Evolutionary conservation across 2,797 vertebrate species (phyloP).

Genomic region (Poecilia velifera): DNA sequence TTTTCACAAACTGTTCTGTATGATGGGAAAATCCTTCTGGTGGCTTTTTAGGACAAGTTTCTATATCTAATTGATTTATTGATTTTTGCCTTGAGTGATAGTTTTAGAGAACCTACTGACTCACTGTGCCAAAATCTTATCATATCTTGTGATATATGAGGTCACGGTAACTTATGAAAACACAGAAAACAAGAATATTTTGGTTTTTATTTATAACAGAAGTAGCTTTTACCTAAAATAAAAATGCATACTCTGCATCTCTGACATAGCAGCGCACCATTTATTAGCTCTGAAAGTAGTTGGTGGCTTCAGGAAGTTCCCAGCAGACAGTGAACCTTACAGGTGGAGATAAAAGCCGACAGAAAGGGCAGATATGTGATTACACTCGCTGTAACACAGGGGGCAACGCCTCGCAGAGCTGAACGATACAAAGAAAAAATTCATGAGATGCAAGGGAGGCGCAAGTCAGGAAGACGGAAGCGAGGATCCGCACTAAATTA

Average conservation of each 20-base stretch:
- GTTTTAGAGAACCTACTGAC: neutral
- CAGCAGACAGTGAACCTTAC: conserved; percentile 7
- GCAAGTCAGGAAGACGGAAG: conserved; percentile 6
- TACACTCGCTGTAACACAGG: conserved; percentile 3
- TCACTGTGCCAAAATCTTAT: neutral
- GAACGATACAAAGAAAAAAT: conserved; percentile 18
- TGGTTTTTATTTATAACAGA: neutral
- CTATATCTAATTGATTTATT: neutral
- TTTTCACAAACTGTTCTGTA: neutral
- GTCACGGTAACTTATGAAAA: neutral
- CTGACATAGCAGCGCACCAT: neutral
- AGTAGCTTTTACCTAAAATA: neutral
- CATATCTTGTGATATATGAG: neutral
- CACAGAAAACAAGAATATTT: neutral
- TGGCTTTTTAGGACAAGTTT: neutral
- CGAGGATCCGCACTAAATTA: conserved; percentile 37
- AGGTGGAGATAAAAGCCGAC: conserved; percentile 16
- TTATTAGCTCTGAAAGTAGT: conserved; percentile 33
- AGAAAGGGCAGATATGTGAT: conserved; percentile 26
- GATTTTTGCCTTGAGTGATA: neutral
- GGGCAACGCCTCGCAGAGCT: conserved; percentile 9
- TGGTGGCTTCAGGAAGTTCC: conserved; percentile 1
- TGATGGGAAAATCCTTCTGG: neutral
- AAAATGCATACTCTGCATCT: neutral
- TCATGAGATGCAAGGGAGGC: conserved; percentile 23